Base-by-base conservation (phyloP, 2,797 vertebrate species). In the Myotis vivesi region DNA sequence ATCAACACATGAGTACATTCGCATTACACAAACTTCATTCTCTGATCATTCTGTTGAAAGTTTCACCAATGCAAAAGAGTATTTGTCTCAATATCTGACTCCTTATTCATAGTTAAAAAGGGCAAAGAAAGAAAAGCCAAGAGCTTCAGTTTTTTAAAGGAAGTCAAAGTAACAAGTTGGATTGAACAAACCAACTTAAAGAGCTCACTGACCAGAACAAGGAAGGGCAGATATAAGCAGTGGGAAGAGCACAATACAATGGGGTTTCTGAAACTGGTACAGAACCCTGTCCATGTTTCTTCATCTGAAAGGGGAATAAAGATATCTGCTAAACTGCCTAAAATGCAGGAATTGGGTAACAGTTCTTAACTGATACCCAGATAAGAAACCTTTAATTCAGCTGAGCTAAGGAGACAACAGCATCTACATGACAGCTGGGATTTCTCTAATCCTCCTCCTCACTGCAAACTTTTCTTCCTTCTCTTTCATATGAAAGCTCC, bases 91-190 rank as follows among this genome's bases (percentile, higher is more conserved):
- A 19, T 36, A 79, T 86, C 57, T 62, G 81, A 64, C 72, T 69
- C 81, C 64, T 87, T 59, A 23, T 77, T 94, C 3, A 38, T 23
- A 51, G 49, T 94, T 85, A n/a, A 91, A 75, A 71, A 84, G 33
- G 71, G 33, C 44, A 66, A 55, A 44, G 7, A 55, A 53, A 79
- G 1, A 10, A 87, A 86, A 85, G 69, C 46, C 12, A 25, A 92
- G 46, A 85, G 8, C 41, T 94, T 84, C 28, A n/a, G 10, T 82
- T 87, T 94, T 82, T 82, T 77, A 89, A 69, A 82, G 19, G 25
- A 86, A 89, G 69, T 86, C 89, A 36, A 86, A 72, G 49, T 51
- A 57, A 2, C 41, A 46, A 59, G 57, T 28, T 59, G n/a, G 23
- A 68, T 2, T 84, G 62, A 75, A 81, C 9, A 51, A 62, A 33